A percentile compares a stretch with the other conserved stretches of the same genome.
These are phyloP conservation scores for Trichonephila clavata DNA, from an alignment of 1,140 invertebrate genomes.

Conservation along the genomic window DNA sequence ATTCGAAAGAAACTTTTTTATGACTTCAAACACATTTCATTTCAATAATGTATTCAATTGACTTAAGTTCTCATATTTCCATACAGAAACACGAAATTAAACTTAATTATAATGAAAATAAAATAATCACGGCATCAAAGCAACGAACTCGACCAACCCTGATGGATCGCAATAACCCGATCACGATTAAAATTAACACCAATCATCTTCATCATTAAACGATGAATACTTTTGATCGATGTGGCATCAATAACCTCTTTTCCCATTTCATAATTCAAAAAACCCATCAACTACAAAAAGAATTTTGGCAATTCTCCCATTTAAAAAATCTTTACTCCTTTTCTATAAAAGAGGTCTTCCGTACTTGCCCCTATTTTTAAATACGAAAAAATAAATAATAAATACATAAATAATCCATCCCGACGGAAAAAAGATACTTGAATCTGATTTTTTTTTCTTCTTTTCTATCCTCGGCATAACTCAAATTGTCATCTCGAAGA, in stretches of 20 bases:
- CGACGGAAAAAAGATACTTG: not conserved
- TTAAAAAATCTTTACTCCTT: not conserved
- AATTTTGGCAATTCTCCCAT: conserved; percentile 17
- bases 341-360: not conserved
- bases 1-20: too few relatives aligned
- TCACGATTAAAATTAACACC: not conserved
- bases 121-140: not conserved
- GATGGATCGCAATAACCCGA: not conserved
- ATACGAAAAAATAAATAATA: not conserved
- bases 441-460: not conserved
- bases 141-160: not conserved
- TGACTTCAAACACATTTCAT: too few relatives aligned
- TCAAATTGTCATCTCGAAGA: conserved; percentile 40
- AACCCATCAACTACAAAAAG: not conserved
- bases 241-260: not conserved
- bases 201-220: not conserved
- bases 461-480: conserved; percentile 11
- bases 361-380: not conserved
- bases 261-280: not conserved
- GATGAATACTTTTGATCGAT: not conserved
- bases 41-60: too few relatives aligned
- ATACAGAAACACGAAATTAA: too few relatives aligned
- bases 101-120: not conserved
- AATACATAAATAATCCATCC: not conserved
- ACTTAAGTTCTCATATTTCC: too few relatives aligned